Conservation (phyloP, 2,888 invertebrate species). For the Drosophila leonis region DNA sequence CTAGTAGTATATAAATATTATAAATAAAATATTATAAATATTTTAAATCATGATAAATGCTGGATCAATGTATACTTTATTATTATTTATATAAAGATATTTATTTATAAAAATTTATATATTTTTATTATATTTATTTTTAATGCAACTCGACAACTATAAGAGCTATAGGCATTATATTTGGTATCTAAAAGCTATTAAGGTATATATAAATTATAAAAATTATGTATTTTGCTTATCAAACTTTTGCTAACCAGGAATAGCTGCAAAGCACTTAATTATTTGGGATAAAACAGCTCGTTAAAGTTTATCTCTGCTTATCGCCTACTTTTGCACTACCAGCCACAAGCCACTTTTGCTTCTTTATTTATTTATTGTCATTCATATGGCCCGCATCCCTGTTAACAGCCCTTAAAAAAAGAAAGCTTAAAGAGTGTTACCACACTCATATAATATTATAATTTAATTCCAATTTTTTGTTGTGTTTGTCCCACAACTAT, state of each 20-base stretch:
- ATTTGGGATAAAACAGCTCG: neutral
- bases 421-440: neutral
- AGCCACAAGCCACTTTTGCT: neutral
- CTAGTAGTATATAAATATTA: no score
- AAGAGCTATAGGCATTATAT: neutral
- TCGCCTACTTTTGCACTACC: neutral
- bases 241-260: neutral
- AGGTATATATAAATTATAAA: neutral
- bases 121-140: neutral
- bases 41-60: no score
- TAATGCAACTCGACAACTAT: neutral
- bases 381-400: neutral
- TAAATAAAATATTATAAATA: no score
- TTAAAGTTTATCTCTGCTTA: neutral
- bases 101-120: neutral
- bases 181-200: neutral
- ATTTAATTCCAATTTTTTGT: neutral
- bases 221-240: neutral
- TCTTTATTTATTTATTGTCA: constrained; percentile 1
- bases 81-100: no score
- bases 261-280: neutral
- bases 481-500: constrained; percentile 3
- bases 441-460: constrained; percentile 16
- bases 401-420: neutral
- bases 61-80: no score